These are phyloP conservation scores for Elanus axillaris DNA, from an alignment of 2,113 vertebrate species.

Conservation along the genomic window DNA sequence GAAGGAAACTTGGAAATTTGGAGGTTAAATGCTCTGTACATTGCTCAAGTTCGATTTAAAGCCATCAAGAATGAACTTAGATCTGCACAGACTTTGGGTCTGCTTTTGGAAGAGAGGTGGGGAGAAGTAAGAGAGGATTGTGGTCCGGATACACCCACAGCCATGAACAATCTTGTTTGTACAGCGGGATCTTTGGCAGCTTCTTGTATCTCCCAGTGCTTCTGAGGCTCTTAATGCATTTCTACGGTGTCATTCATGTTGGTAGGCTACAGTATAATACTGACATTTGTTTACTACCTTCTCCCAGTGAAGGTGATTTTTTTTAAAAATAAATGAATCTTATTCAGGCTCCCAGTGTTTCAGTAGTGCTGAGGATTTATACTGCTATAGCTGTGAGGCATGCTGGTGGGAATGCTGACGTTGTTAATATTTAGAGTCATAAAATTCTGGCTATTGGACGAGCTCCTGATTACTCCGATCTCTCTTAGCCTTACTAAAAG, in stretches of 20 bases:
- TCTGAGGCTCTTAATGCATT: neutral
- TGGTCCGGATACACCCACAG: neutral
- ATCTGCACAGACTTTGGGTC: neutral
- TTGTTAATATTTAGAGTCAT: conserved; percentile 44
- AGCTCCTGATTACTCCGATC: conserved; percentile 58
- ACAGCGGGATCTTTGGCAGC: neutral
- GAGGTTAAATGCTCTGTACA: neutral
- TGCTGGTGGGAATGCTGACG: neutral
- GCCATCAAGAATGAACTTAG: neutral
- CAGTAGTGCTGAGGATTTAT: conserved; percentile 13
- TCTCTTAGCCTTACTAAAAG: conserved; percentile 42
- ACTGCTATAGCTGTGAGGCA: neutral
- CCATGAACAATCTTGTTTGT: neutral
- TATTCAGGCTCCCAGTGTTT: neutral
- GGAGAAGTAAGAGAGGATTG: neutral
- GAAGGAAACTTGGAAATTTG: neutral
- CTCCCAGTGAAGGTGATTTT: neutral
- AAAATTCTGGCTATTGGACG: conserved; percentile 57
- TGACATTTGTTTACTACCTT: neutral
- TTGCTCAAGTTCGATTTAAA: neutral
- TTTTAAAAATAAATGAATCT: neutral
- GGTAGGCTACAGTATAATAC: neutral
- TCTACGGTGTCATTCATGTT: neutral
- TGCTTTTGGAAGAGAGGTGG: neutral
- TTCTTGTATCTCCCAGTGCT: neutral